phyloP scores from a whole-genome alignment of 92 coral and sea anemone species.

The Zoanthus solanderi region DNA sequence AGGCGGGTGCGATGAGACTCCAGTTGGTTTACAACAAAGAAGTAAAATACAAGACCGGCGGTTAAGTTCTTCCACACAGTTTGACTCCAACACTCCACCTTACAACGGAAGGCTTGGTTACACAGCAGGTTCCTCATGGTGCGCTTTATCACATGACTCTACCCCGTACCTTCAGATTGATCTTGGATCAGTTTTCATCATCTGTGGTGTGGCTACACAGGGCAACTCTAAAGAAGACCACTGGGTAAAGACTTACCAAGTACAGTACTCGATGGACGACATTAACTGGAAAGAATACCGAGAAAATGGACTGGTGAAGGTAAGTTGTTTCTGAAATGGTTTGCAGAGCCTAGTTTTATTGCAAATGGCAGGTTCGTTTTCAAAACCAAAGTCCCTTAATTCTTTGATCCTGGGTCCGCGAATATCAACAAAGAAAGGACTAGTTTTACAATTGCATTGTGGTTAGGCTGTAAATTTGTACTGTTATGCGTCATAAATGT shows the following conservation, averaged over 20 bases:
- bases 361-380: background rate
- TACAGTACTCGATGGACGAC: background rate
- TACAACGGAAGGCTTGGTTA: background rate
- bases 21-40: background rate
- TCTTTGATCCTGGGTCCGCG: too few relatives aligned
- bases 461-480: too few relatives aligned
- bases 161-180: background rate
- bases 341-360: background rate
- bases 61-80: background rate
- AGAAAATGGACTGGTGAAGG: background rate
- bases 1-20: background rate
- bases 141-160: background rate
- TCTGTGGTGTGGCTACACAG: background rate
- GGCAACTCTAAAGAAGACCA: constrained; percentile 18
- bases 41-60: background rate
- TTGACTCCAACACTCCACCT: background rate
- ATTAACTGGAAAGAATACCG: background rate
- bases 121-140: constrained; percentile 1
- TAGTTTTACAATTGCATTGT: too few relatives aligned
- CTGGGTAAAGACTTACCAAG: constrained; percentile 5
- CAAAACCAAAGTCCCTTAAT: background rate
- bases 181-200: too few relatives aligned
- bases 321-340: background rate
- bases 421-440: too few relatives aligned
- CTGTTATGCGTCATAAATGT: too few relatives aligned